Percentiles rank a stretch among this genome's conserved stretches.
phyloP scores from a whole-genome alignment of 2,113 vertebrate species.

The Coturnix japonica region DNA sequence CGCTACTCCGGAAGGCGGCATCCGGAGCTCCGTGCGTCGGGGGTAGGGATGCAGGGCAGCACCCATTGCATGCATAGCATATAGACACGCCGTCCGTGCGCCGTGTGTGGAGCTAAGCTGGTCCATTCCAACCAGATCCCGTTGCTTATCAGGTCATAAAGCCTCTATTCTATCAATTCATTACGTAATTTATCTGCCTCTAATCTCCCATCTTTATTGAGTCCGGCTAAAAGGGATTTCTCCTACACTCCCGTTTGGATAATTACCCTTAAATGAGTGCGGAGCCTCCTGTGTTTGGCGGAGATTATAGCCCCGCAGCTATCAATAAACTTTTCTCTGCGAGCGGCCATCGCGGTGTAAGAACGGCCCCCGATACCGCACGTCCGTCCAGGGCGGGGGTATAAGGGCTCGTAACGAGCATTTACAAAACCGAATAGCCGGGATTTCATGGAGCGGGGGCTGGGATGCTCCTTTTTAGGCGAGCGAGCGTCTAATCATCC shows the following conservation, averaged over 20 bases:
- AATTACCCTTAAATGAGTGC: slow-evolving; percentile 88
- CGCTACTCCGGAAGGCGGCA: background rate
- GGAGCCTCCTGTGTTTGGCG: slow-evolving; percentile 85
- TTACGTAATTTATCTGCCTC: slow-evolving; percentile 72
- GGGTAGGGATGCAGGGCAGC: background rate
- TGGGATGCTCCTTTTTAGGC: background rate
- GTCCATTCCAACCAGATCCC: background rate
- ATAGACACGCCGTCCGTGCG: no score
- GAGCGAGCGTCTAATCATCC: background rate
- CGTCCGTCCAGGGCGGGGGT: slow-evolving; percentile 63
- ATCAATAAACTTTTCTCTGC: slow-evolving; percentile 83
- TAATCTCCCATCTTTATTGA: slow-evolving; percentile 85
- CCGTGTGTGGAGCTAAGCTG: background rate
- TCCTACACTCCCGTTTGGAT: slow-evolving; percentile 79
- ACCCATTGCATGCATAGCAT: background rate
- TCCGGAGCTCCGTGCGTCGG: no score
- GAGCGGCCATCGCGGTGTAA: slow-evolving; percentile 77
- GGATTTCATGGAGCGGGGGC: background rate
- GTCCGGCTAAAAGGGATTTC: slow-evolving; percentile 83
- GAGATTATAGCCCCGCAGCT: slow-evolving; percentile 89
- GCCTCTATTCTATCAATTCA: slow-evolving; percentile 59
- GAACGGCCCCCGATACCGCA: slow-evolving; percentile 67
- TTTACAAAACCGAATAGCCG: slow-evolving; percentile 25
- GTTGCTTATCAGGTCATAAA: slow-evolving; percentile 74
- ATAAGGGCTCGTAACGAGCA: slow-evolving; percentile 63